phyloP scores from a whole-genome alignment of 1,140 invertebrate genomes.

The Dysdera silvatica region DNA sequence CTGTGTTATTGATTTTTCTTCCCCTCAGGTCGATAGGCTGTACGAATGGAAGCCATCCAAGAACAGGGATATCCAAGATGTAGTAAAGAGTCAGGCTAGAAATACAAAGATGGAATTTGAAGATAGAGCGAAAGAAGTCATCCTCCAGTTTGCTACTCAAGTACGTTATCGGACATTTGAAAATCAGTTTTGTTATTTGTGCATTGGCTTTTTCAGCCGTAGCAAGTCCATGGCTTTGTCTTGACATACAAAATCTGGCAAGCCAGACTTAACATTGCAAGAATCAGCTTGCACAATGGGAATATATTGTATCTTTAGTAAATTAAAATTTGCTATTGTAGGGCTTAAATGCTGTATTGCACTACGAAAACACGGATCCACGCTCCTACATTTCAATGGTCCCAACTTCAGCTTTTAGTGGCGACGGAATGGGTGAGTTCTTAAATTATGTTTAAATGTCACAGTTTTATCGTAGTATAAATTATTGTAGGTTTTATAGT shows the following conservation, averaged over 20 bases:
- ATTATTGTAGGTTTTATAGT: too few species aligned
- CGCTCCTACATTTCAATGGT: conserved; percentile 89
- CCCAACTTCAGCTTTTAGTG: conserved; percentile 92
- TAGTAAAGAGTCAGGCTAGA: conserved; percentile 70
- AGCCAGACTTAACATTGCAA: too few species aligned
- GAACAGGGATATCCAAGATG: conserved; percentile 79
- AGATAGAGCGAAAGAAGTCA: conserved; percentile 75
- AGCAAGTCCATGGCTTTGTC: too few species aligned
- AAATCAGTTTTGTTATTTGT: too few species aligned
- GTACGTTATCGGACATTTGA: too few species aligned
- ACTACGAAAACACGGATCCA: conserved; percentile 91
- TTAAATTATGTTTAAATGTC: too few species aligned
- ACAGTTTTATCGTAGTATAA: too few species aligned
- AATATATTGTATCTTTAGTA: too few species aligned
- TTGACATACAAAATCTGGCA: too few species aligned
- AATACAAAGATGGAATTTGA: conserved; percentile 94
- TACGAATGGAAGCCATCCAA: conserved; percentile 93
- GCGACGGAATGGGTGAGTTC: conserved; percentile 99
- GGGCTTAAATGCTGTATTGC: conserved; percentile 89
- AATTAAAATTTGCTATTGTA: conserved; percentile 37
- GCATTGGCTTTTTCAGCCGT: too few species aligned
- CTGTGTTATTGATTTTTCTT: too few species aligned
- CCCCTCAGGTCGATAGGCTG: conserved; percentile 56
- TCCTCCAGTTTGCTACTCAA: conserved; percentile 91
- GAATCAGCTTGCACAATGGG: too few species aligned